phyloP scores from a whole-genome alignment of 2,888 invertebrate genomes.

The Nudaria mundana region DNA sequence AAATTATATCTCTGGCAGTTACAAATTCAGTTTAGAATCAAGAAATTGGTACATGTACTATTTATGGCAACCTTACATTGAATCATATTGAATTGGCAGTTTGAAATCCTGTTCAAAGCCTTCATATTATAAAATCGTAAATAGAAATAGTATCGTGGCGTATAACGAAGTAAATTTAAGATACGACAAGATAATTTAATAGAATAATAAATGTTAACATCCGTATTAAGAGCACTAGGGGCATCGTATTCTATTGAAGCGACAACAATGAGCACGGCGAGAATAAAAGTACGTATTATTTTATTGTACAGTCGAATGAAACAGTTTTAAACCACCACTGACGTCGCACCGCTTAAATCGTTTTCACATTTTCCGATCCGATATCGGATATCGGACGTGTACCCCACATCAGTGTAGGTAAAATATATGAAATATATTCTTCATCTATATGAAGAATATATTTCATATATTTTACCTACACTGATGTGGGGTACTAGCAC shows the following conservation, averaged over 20 bases:
- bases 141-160: conserved; percentile 21
- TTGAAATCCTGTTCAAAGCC: not conserved
- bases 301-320: conserved; percentile 60
- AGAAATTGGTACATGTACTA: too few relatives aligned
- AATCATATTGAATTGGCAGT: too few relatives aligned
- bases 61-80: too few relatives aligned
- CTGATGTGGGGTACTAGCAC: too few relatives aligned
- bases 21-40: too few relatives aligned
- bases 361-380: too few relatives aligned
- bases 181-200: conserved; percentile 44
- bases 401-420: too few relatives aligned
- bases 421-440: too few relatives aligned
- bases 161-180: conserved; percentile 26
- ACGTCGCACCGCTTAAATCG: conserved; percentile 31
- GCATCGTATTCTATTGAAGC: conserved; percentile 67
- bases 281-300: conserved; percentile 65
- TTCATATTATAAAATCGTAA: conserved; percentile 13
- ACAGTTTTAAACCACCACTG: conserved; percentile 43
- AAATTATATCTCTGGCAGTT: too few relatives aligned
- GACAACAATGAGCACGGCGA: conserved; percentile 61
- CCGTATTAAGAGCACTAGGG: conserved; percentile 73
- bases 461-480: too few relatives aligned
- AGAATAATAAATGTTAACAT: conserved; percentile 78
- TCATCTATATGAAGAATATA: too few relatives aligned
- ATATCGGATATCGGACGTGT: too few relatives aligned